Conservation (phyloP, 2,113 vertebrate genomes). For the Chroicocephalus ridibundus region DNA sequence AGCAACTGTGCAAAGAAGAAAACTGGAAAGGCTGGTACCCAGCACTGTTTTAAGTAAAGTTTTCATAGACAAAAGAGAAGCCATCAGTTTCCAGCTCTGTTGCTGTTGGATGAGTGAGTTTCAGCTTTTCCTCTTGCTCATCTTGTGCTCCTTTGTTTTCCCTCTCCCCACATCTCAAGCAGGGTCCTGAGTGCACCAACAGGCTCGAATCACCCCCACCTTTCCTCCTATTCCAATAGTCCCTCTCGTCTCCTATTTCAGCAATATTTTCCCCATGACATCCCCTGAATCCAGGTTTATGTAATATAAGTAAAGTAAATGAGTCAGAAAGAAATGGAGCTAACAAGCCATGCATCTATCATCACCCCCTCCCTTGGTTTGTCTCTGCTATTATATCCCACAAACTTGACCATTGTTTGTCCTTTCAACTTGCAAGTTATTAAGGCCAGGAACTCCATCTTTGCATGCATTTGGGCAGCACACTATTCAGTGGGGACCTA, state of each 20-base stretch:
- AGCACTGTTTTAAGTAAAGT: background rate
- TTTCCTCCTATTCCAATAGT: background rate
- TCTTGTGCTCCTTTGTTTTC: background rate
- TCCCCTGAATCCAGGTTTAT: slow-evolving; percentile 16
- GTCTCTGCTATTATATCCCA: slow-evolving; percentile 14
- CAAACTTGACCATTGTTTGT: slow-evolving; percentile 18
- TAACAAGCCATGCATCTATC: slow-evolving; percentile 45
- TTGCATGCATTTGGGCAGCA: background rate
- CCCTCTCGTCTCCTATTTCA: background rate
- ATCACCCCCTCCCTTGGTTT: background rate
- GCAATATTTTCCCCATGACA: slow-evolving; percentile 25
- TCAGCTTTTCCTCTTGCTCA: background rate
- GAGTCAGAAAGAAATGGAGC: slow-evolving; percentile 32
- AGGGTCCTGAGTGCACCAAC: background rate
- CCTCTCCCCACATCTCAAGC: background rate
- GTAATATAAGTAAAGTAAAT: slow-evolving; percentile 34
- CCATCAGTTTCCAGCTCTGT: background rate
- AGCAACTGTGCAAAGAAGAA: background rate
- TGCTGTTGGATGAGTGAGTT: background rate
- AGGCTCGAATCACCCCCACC: background rate
- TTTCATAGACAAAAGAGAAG: background rate
- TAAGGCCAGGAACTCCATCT: background rate
- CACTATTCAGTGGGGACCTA: background rate
- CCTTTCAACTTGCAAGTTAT: slow-evolving; percentile 17
- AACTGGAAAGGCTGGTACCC: background rate